A percentile compares a stretch with the other conserved stretches of the same genome.
These are phyloP conservation scores for Hyppa rectilinea DNA, from an alignment of 2,888 invertebrate genomes.

Conservation along the genomic window DNA sequence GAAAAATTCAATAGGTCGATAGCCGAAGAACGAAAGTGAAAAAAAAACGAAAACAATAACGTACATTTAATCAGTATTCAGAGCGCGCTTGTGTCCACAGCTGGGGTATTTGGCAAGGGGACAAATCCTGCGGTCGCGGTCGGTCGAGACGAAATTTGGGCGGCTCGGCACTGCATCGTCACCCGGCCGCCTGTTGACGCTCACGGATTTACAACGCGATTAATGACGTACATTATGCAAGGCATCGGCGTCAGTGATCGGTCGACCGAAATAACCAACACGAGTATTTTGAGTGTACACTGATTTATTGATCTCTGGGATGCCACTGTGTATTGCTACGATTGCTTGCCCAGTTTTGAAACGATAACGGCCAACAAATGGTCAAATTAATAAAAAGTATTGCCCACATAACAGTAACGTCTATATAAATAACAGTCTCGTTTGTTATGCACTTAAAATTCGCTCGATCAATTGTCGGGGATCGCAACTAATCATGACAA, in stretches of 20 bases:
- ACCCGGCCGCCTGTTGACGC: slow-evolving; percentile 75
- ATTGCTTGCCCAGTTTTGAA: slow-evolving; percentile 73
- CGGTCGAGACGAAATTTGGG: slow-evolving; percentile 70
- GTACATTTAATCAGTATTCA: slow-evolving; percentile 88
- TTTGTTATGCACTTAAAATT: slow-evolving; percentile 78
- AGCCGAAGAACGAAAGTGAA: slow-evolving; percentile 84
- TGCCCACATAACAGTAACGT: slow-evolving; percentile 69
- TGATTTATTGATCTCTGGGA: slow-evolving; percentile 75
- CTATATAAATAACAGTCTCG: slow-evolving; percentile 74
- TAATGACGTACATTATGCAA: slow-evolving; percentile 82
- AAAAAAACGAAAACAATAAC: slow-evolving; percentile 87
- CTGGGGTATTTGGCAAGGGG: slow-evolving; percentile 88
- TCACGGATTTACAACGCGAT: slow-evolving; percentile 76
- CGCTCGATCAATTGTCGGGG: slow-evolving; percentile 76
- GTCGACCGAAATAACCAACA: slow-evolving; percentile 72
- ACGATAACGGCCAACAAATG: slow-evolving; percentile 70
- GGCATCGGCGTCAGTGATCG: slow-evolving; percentile 73
- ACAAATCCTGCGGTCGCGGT: slow-evolving; percentile 77
- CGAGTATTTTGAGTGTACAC: slow-evolving; percentile 76
- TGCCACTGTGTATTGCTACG: slow-evolving; percentile 75
- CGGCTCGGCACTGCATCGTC: slow-evolving; percentile 69
- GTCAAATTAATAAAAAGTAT: slow-evolving; percentile 78
- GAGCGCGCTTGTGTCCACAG: slow-evolving; percentile 83
- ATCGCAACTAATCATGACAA: slow-evolving; percentile 79
- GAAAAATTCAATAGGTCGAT: slow-evolving; percentile 88